Evolutionary conservation across 2,113 vertebrate species (phyloP), one percentile per base, ranked within the genome.

Genomic region (Tetraodon nigroviridis): DNA sequence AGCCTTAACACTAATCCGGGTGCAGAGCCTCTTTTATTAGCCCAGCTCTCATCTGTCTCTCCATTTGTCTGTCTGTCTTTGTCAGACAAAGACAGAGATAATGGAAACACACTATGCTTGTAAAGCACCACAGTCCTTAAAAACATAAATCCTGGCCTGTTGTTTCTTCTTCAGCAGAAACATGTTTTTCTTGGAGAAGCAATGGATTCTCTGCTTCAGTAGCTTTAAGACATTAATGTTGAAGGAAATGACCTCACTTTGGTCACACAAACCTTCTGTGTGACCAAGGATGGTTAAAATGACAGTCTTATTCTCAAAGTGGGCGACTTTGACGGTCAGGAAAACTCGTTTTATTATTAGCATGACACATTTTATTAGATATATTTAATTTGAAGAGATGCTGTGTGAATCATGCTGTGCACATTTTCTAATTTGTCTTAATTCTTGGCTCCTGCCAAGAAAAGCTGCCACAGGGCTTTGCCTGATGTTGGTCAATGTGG

Each of bases 1-100:
- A 81, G 85, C 75, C 65, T 76, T 78, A 68, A 76, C 67, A 44
- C 75, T 85, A 84, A 86, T 82, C 85, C 67, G 24, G 57, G 63
- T 69, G 63, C 68, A 73, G 66, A 75, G 71, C 56, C 69, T 78
- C 75, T 86, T 84, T 86, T 82, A 86, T 89, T 84, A 84, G 69
- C 78, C 48, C 47, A 52, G 73, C 70, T 63, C 32, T 37, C 32
- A 37, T 37, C 61, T 71, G 76, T 82, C 67, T 75, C 71, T 69
- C 64, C 75, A 62, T 72, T 58, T 64, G 47, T 75, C 64, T 78
- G 40, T 72, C 61, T 58, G 41, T 53, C 40, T 58, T 22, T 55
- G 56, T n/a, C n/a, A 55, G 58, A 71, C 19, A 56, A 49, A 72
- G 58, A 83, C 24, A 71, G 61, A 61, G 44, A 42, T 19, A 58